Percentiles rank a stretch among this genome's conserved stretches.
phyloP scores from a whole-genome alignment of 2,888 invertebrate species.

The Heteromyza rotundicornis region DNA sequence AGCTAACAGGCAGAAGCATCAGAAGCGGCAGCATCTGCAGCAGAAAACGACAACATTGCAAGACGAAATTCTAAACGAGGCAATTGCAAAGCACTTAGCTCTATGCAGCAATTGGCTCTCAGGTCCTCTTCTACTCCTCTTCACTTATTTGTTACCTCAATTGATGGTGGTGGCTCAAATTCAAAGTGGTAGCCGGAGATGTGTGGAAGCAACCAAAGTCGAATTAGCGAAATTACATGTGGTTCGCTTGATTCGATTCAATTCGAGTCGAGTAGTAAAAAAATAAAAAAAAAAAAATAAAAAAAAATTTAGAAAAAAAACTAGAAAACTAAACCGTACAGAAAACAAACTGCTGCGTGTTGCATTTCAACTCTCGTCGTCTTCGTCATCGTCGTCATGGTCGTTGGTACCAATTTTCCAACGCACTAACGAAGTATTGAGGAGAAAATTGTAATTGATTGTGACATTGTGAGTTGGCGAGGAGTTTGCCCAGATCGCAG shows the following conservation, averaged over 20 bases:
- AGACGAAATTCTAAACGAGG: constrained; percentile 4
- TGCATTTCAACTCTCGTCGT: background rate
- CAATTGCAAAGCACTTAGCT: constrained; percentile 3
- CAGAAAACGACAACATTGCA: background rate
- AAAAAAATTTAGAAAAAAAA: too few relatives aligned
- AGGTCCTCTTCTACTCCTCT: background rate
- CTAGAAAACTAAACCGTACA: too few relatives aligned
- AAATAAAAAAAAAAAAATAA: background rate
- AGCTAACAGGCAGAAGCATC: background rate
- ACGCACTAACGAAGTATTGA: constrained; percentile 51
- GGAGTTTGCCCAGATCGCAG: too few relatives aligned
- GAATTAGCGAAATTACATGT: constrained; percentile 3
- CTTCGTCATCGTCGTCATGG: too few relatives aligned
- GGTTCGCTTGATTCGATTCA: constrained; percentile 10
- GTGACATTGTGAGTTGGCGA: constrained; percentile 38
- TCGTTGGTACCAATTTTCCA: constrained; percentile 21
- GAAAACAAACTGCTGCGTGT: background rate
- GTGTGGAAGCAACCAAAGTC: background rate
- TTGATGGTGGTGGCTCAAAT: background rate
- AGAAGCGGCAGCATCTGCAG: background rate
- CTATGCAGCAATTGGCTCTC: background rate
- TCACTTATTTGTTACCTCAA: background rate
- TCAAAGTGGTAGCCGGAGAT: background rate
- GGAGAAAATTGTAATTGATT: constrained; percentile 53
- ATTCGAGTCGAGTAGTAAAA: too few relatives aligned